Conservation (phyloP, 2,888 invertebrate species). For the Gymnocheta viridis region DNA sequence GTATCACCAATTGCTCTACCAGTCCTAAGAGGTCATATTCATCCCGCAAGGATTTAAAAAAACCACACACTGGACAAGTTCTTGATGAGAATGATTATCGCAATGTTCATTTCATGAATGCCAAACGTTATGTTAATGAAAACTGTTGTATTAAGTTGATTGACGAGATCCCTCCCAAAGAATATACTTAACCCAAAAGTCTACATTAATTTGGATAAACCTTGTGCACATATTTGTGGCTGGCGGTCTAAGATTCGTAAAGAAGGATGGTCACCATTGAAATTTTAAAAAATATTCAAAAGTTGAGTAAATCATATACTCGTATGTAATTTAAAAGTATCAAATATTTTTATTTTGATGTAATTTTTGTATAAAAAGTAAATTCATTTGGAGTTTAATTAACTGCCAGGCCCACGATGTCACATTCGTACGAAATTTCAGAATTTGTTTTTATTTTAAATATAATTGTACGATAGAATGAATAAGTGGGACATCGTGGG, state of each 20-base stretch:
- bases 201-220: slow-evolving; percentile 98
- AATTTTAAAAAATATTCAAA: slow-evolving; percentile 12
- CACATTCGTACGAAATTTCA: no score
- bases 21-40: slow-evolving; percentile 66
- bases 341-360: no score
- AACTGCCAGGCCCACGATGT: no score
- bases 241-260: slow-evolving; percentile 96
- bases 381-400: no score
- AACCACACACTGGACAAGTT: slow-evolving; percentile 83
- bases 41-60: slow-evolving; percentile 76
- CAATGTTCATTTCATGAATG: slow-evolving; percentile 88
- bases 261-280: slow-evolving; percentile 84
- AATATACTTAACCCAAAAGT: slow-evolving; percentile 93
- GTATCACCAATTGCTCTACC: slow-evolving; percentile 54
- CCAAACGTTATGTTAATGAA: slow-evolving; percentile 91
- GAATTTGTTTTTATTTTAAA: no score
- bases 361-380: no score
- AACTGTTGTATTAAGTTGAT: slow-evolving; percentile 96
- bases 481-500: no score
- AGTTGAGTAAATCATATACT: background rate
- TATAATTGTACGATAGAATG: no score
- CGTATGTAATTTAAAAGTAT: slow-evolving; percentile 32
- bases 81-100: slow-evolving; percentile 91
- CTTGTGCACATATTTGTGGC: slow-evolving; percentile 95
- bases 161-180: slow-evolving; percentile 91